phyloP scores from a whole-genome alignment of 2,888 invertebrate species.

The Mimumesa dahlbomi region DNA sequence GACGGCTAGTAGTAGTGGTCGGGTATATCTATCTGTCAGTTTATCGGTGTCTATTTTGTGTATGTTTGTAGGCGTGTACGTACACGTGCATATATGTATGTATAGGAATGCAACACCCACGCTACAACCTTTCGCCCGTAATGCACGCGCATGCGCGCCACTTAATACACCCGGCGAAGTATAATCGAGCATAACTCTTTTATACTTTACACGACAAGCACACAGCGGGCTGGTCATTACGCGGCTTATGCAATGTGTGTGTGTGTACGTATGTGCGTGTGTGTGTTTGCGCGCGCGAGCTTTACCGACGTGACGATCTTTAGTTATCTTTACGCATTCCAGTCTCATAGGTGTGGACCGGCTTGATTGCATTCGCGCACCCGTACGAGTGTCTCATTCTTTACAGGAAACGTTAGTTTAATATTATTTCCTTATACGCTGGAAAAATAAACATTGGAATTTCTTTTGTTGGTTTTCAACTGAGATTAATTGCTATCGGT shows the following conservation, averaged over 20 bases:
- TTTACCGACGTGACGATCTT: slow-evolving; percentile 46
- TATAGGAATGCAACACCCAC: slow-evolving; percentile 44
- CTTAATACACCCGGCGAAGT: slow-evolving; percentile 40
- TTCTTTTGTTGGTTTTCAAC: too few species aligned
- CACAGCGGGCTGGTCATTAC: slow-evolving; percentile 41
- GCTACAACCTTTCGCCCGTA: slow-evolving; percentile 31
- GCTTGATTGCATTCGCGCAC: slow-evolving; percentile 9
- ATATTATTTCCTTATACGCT: too few species aligned
- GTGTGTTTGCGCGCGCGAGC: not conserved
- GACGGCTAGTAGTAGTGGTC: slow-evolving; percentile 3
- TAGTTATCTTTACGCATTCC: slow-evolving; percentile 53
- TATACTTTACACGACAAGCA: slow-evolving; percentile 31
- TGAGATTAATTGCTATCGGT: too few species aligned
- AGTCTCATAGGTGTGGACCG: slow-evolving; percentile 45
- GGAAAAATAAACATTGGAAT: too few species aligned
- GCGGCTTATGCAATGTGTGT: slow-evolving; percentile 42
- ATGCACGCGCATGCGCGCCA: slow-evolving; percentile 27
- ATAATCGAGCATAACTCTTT: slow-evolving; percentile 51
- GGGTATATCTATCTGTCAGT: slow-evolving; percentile 52
- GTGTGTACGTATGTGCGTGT: not conserved
- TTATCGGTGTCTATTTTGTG: slow-evolving; percentile 56
- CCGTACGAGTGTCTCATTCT: too few species aligned
- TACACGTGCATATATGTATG: slow-evolving; percentile 29
- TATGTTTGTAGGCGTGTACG: slow-evolving; percentile 34
- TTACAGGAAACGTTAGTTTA: too few species aligned